Evolutionary conservation across 2,113 vertebrate species (phyloP).

Genomic region (Porphyrio hochstetteri): DNA sequence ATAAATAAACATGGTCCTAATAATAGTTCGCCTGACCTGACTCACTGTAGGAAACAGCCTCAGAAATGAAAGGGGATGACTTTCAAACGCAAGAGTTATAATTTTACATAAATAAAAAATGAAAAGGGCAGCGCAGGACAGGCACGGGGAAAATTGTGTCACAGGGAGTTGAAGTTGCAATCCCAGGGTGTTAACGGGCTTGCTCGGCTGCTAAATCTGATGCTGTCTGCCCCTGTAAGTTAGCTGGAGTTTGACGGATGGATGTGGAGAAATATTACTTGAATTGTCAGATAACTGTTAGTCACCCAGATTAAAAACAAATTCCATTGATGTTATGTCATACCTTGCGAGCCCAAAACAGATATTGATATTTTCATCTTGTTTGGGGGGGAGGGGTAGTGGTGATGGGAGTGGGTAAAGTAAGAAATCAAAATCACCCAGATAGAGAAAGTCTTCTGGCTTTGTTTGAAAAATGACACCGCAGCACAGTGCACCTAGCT

Average conservation of each 20-base stretch:
- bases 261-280: constrained; percentile 43
- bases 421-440: constrained; percentile 35
- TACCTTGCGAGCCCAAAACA: constrained; percentile 23
- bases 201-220: neutral
- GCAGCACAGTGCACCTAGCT: neutral
- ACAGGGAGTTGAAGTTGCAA: neutral
- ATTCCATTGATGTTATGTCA: constrained; percentile 49
- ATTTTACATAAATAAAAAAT: constrained; percentile 42
- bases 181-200: constrained; percentile 20
- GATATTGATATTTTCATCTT: constrained; percentile 60
- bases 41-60: constrained; percentile 49
- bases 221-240: neutral
- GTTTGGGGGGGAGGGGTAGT: constrained; percentile 6
- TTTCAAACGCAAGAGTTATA: constrained; percentile 30
- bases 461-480: constrained; percentile 48
- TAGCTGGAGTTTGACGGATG: neutral
- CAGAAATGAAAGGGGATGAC: constrained; percentile 50
- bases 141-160: neutral
- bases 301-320: constrained; percentile 52
- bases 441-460: constrained; percentile 12
- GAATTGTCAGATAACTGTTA: constrained; percentile 60
- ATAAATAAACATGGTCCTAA: constrained; percentile 74
- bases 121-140: constrained; percentile 47
- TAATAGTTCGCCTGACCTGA: constrained; percentile 67
- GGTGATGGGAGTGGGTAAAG: constrained; percentile 4